phyloP scores from a whole-genome alignment of 2,888 invertebrate species.

The Agrochola lota region DNA sequence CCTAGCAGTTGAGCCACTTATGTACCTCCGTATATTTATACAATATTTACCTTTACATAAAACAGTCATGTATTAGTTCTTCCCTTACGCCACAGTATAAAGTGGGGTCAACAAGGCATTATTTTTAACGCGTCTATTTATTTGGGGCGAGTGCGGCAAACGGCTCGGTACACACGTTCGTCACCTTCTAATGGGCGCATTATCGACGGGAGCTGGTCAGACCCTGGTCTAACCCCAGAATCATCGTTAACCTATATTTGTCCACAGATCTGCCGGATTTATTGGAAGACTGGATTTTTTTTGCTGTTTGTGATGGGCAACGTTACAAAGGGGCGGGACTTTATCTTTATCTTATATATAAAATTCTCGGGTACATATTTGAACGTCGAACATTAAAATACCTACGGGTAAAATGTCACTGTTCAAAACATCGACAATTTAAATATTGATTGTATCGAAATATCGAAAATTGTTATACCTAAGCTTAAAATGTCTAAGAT shows the following conservation, averaged over 20 bases:
- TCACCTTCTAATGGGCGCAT: constrained; percentile 56
- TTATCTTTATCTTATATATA: too few relatives aligned
- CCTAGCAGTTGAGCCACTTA: not conserved
- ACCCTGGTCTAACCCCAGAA: constrained; percentile 37
- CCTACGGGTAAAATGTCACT: too few relatives aligned
- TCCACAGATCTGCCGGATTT: constrained; percentile 22
- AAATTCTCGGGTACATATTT: too few relatives aligned
- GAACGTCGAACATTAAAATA: too few relatives aligned
- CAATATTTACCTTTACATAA: not conserved
- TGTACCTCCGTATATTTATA: not conserved
- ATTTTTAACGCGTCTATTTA: constrained; percentile 61
- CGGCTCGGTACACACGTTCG: constrained; percentile 53
- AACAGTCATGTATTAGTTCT: constrained; percentile 6
- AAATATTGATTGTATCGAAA: too few relatives aligned
- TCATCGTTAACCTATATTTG: constrained; percentile 55
- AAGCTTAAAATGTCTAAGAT: too few relatives aligned
- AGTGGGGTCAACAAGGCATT: constrained; percentile 47
- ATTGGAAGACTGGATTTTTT: constrained; percentile 2
- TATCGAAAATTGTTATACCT: too few relatives aligned
- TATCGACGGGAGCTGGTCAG: constrained; percentile 45
- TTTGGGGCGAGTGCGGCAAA: constrained; percentile 47
- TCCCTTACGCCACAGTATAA: constrained; percentile 20
- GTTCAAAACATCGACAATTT: too few relatives aligned
- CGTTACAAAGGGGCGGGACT: too few relatives aligned
- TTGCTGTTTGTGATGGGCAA: not conserved